phyloP scores from a whole-genome alignment of 2,113 vertebrate genomes.

The Lontra canadensis region DNA sequence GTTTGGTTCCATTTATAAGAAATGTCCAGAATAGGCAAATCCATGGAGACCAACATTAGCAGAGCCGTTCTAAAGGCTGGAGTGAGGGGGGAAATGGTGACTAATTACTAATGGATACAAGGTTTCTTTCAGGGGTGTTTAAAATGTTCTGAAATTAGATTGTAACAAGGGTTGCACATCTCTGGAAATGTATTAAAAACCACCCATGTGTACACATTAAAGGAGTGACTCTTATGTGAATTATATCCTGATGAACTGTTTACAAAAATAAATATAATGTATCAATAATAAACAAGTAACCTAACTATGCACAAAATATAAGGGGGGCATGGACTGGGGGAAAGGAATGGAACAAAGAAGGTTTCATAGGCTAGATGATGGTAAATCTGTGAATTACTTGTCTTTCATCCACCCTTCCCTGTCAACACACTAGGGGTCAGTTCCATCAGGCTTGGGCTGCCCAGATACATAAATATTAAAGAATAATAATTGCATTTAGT shows the following conservation, averaged over 20 bases:
- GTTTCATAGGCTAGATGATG: background rate
- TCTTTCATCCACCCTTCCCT: background rate
- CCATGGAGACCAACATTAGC: background rate
- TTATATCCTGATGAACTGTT: background rate
- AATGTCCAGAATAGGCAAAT: background rate
- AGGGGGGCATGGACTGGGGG: background rate
- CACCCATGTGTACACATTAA: background rate
- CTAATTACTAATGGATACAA: background rate
- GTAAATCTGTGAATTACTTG: background rate
- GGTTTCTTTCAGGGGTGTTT: background rate
- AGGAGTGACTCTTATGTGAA: background rate
- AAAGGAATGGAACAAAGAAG: background rate
- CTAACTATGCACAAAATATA: background rate
- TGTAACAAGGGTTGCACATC: background rate
- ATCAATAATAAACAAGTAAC: background rate
- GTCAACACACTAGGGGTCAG: background rate
- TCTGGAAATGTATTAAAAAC: conserved; percentile 1
- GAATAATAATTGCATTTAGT: background rate
- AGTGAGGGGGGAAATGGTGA: background rate
- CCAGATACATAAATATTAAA: conserved; percentile 61
- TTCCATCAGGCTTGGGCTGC: conserved; percentile 37
- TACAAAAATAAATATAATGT: background rate
- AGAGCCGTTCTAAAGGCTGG: background rate
- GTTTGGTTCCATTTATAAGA: background rate
- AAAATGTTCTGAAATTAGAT: background rate